phyloP scores from a whole-genome alignment of 2,113 vertebrate genomes.

The Thunnus thynnus region DNA sequence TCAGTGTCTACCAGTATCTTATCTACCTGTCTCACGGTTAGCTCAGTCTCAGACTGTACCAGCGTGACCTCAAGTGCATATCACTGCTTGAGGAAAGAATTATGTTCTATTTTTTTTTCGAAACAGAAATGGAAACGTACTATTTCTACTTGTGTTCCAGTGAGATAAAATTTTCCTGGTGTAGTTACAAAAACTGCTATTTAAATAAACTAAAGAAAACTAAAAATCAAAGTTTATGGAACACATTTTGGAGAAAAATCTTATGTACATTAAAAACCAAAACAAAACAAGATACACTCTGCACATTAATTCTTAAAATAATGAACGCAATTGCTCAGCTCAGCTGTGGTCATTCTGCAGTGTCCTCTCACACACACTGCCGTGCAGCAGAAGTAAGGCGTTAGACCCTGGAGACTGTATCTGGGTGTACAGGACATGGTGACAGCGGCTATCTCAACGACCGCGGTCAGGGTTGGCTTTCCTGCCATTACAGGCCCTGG shows the following conservation, averaged over 20 bases:
- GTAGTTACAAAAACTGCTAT: too few species aligned
- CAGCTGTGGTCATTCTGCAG: not conserved
- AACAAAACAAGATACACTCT: not conserved
- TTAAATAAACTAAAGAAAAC: too few species aligned
- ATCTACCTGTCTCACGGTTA: slow-evolving; percentile 38
- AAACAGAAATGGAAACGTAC: not conserved
- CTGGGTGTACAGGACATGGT: slow-evolving; percentile 49
- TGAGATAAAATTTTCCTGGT: too few species aligned
- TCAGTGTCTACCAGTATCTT: slow-evolving; percentile 1
- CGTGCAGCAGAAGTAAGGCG: slow-evolving; percentile 7
- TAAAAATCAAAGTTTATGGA: not conserved
- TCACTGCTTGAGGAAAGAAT: not conserved
- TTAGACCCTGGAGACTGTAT: slow-evolving; percentile 33
- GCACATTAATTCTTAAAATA: not conserved
- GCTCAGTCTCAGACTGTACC: slow-evolving; percentile 17
- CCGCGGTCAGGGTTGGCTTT: slow-evolving; percentile 53
- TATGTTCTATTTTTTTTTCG: not conserved
- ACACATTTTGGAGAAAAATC: not conserved
- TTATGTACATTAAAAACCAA: too few species aligned
- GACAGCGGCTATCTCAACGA: slow-evolving; percentile 44
- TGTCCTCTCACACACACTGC: not conserved
- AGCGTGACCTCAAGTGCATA: not conserved
- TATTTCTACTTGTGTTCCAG: too few species aligned
- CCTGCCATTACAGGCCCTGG: slow-evolving; percentile 42
- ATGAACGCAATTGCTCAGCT: not conserved